A percentile compares a stretch with the other conserved stretches of the same genome.
These are phyloP conservation scores for Trididemnum miniatum DNA, from an alignment of 23 tunicate species.

Conservation along the genomic window DNA sequence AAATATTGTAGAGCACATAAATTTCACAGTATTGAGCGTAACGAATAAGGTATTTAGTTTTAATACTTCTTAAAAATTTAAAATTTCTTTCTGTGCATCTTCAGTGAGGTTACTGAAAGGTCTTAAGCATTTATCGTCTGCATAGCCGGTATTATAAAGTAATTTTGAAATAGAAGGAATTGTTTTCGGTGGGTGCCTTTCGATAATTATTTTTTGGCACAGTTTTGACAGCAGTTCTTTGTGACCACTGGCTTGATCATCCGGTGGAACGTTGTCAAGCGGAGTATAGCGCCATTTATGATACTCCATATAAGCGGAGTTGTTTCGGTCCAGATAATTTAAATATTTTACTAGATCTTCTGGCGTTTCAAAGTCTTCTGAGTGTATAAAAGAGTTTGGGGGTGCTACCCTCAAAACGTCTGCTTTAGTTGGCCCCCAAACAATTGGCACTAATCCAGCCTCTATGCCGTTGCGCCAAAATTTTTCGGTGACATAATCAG, in stretches of 20 bases:
- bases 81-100: conserved; percentile 12
- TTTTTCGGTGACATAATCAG: conserved; percentile 74
- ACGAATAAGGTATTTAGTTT: too few relatives aligned
- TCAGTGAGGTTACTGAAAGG: conserved; percentile 24
- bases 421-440: conserved; percentile 74
- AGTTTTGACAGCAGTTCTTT: conserved; percentile 33
- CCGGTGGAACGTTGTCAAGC: conserved; percentile 24
- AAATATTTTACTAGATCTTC: conserved; percentile 48
- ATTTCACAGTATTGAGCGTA: too few relatives aligned
- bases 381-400: conserved; percentile 66
- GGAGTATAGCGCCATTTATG: conserved; percentile 58
- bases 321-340: conserved; percentile 39
- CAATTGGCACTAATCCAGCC: conserved; percentile 65
- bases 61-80: conserved; percentile 26
- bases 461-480: conserved; percentile 67
- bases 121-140: conserved; percentile 46
- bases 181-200: conserved; percentile 37
- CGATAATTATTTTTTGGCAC: conserved; percentile 33
- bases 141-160: conserved; percentile 44
- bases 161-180: conserved; percentile 63
- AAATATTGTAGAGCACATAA: too few relatives aligned
- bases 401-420: conserved; percentile 78
- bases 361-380: conserved; percentile 72
- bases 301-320: conserved; percentile 70
- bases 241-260: conserved; percentile 41